Conservation (phyloP, 2,888 invertebrate genomes). For the Sympetrum striolatum region DNA sequence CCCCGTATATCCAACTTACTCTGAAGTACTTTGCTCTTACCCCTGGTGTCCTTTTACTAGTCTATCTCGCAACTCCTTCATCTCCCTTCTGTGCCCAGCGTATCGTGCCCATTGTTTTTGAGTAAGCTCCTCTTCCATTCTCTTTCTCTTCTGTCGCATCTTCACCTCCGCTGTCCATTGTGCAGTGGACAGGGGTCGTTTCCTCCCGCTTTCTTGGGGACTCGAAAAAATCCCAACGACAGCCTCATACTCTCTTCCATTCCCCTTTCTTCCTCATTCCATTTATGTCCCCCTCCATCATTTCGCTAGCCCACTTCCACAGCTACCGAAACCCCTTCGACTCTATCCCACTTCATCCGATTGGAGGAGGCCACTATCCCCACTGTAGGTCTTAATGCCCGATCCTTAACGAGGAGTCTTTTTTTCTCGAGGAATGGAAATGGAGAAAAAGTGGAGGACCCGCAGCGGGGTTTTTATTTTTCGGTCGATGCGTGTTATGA, state of each 20-base stretch:
- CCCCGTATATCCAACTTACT: not conserved
- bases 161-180: not conserved
- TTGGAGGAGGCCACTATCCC: not conserved
- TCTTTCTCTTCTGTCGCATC: not conserved
- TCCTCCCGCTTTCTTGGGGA: not conserved
- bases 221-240: not conserved
- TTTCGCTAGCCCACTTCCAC: not conserved
- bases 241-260: not conserved
- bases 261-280: not conserved
- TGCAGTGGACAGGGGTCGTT: not conserved
- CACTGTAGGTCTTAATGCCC: not conserved
- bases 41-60: not conserved
- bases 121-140: not conserved
- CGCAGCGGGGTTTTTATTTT: not conserved
- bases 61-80: not conserved
- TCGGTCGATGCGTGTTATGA: not conserved
- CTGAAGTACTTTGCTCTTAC: not conserved
- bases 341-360: conserved; percentile 35
- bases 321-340: not conserved
- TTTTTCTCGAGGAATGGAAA: not conserved
- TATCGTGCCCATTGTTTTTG: not conserved
- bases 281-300: conserved; percentile 12
- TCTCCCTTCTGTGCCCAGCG: not conserved
- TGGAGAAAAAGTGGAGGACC: not conserved
- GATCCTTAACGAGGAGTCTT: not conserved